These are phyloP conservation scores for Microcebus ravelobensis DNA, from an alignment of 2,113 vertebrate genomes.

Conservation along the genomic window DNA sequence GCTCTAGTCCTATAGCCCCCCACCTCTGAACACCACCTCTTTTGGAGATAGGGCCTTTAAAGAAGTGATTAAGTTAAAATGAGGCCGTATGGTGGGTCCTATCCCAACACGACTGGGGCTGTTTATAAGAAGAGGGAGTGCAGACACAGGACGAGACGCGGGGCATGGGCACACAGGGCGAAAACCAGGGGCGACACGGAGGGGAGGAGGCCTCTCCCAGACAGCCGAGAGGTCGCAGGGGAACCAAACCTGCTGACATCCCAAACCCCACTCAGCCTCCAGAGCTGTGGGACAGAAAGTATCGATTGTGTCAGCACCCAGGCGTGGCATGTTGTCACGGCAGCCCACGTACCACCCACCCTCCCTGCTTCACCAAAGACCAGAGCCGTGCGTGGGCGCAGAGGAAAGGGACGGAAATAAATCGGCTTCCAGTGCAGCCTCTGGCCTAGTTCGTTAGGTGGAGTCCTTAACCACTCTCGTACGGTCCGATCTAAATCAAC, in stretches of 20 bases:
- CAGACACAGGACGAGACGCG: neutral
- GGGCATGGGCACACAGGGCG: neutral
- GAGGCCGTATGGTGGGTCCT: neutral
- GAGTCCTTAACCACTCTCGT: too few species aligned
- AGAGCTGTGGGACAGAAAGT: neutral
- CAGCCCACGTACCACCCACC: too few species aligned
- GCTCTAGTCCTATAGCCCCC: neutral
- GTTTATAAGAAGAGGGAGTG: neutral
- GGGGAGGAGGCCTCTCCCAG: neutral
- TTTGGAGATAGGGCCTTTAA: neutral
- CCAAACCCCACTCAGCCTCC: neutral
- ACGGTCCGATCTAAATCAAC: neutral
- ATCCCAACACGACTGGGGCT: neutral
- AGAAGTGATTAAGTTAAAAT: neutral
- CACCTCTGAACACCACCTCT: neutral
- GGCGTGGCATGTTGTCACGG: too few species aligned
- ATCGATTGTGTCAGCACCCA: neutral
- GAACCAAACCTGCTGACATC: neutral
- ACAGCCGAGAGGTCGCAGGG: neutral
- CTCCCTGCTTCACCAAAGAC: too few species aligned
- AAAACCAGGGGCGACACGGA: fast-evolving
- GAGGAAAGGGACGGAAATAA: neutral
- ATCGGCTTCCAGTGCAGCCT: neutral
- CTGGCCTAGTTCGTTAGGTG: neutral
- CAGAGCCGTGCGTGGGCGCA: neutral